Evolutionary conservation across 1,140 invertebrate species (phyloP).

Genomic region (Zaprionus davidi): DNA sequence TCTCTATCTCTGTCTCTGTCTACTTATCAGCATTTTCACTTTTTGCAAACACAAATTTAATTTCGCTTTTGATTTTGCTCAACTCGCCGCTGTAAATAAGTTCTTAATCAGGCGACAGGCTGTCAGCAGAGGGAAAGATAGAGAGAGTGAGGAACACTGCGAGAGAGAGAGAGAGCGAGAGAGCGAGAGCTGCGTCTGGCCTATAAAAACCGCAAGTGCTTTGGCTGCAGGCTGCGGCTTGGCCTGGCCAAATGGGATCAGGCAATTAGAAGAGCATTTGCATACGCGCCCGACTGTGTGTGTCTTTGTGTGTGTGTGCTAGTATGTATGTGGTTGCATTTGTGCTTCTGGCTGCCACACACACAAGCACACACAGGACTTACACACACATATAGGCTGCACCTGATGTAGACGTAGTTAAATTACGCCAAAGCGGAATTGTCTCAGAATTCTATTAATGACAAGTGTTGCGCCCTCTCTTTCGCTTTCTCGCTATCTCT

Average conservation of each 20-base stretch:
- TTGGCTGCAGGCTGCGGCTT: not conserved
- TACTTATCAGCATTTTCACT: slow-evolving; percentile 48
- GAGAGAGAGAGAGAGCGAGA: not conserved
- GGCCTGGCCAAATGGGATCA: slow-evolving; percentile 4
- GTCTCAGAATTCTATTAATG: slow-evolving; percentile 2
- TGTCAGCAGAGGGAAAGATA: slow-evolving; percentile 26
- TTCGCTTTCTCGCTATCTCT: no score
- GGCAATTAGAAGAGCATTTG: slow-evolving; percentile 29
- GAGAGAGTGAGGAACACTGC: not conserved
- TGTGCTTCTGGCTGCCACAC: not conserved
- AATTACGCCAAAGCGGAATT: slow-evolving; percentile 4
- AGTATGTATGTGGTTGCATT: not conserved
- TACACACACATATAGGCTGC: not conserved
- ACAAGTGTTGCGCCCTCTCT: not conserved
- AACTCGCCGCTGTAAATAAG: slow-evolving; percentile 34
- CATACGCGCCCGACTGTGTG: not conserved
- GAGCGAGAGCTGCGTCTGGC: slow-evolving; percentile 13
- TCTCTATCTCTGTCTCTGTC: not conserved
- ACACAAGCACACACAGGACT: not conserved
- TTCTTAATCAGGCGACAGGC: slow-evolving; percentile 64
- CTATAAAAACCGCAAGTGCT: slow-evolving; percentile 34
- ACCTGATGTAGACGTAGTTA: not conserved
- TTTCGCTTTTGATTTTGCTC: slow-evolving; percentile 32
- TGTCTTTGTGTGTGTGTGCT: not conserved
- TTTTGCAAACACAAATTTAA: slow-evolving; percentile 38